Base-by-base conservation (phyloP, 2,797 vertebrate genomes). In the Fundulus diaphanus region DNA sequence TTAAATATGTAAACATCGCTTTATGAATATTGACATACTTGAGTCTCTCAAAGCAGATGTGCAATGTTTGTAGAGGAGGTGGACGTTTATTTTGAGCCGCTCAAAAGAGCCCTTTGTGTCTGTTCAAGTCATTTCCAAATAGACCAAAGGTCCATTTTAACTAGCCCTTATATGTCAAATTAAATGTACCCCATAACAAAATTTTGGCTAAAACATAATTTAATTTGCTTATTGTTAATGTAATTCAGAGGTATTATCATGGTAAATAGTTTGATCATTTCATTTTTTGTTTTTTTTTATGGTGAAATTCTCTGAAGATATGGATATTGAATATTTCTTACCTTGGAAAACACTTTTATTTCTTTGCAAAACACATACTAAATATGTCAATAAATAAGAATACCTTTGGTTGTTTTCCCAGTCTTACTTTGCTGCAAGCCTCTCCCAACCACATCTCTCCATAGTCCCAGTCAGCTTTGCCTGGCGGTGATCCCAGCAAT, bases 371-470 rank as follows among this genome's bases (percentile, higher is more conserved):
- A 78, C 76, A 70, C 70, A 44, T 74, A 73, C 52, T 78, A 84
- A 86, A 87, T 66, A 84, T 76, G 68, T 52, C 31, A 42, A 82
- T 77, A 81, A 78, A 85, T 77, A 79, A 76, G 27, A 44, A 11
- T 75, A 63, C 52, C 54, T 65, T 76, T 75, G 69, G 8, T 63
- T 79, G 65, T 83, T 87, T 81, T 87, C 81, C 81, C 82, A 82
- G 79, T 69, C 68, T 80, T 40, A 42, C 67, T 78, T 86, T 66
- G 81, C 77, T 69, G 78, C 69, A 63, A 73, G 40, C 61, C 18
- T 40, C 77, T 86, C 82, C 78, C 69, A 82, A 90, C 91, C 89
- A 89, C 90, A 87, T 88, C 88, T 79, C 83, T 87, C 74, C 73
- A 74, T 74, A 79, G 54, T 74, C 68, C 73, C 81, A 85, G 86